Percentiles rank a stretch among this genome's conserved stretches.
These are phyloP conservation scores for Holacanthus passer DNA, from an alignment of 2,113 vertebrate species.

Conservation along the genomic window DNA sequence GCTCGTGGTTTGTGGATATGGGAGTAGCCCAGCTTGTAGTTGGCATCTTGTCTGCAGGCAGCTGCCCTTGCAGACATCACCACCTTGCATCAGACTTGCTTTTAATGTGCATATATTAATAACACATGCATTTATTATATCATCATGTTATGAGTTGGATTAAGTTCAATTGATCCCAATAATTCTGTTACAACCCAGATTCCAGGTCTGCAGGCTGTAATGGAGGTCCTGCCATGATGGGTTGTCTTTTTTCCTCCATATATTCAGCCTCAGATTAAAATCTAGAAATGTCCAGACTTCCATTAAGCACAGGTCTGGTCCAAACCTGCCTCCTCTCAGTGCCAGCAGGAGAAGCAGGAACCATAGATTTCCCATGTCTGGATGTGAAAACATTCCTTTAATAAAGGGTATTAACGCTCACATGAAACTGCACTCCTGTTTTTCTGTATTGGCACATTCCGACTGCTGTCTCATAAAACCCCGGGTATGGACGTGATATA, in stretches of 20 bases:
- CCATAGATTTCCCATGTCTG: conserved; percentile 23
- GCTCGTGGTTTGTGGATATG: conserved; percentile 15
- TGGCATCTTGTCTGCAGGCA: conserved; percentile 45
- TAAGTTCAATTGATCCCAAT: background rate
- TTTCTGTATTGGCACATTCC: conserved; percentile 37
- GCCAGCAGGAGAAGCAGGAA: conserved; percentile 8
- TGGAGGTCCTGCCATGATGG: background rate
- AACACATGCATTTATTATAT: background rate
- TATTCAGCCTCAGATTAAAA: conserved; percentile 27
- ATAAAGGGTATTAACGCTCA: conserved; percentile 30
- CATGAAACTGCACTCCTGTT: background rate
- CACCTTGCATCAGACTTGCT: conserved; percentile 32
- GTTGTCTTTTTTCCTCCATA: background rate
- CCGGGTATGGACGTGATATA: background rate
- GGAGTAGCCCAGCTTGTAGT: conserved; percentile 47
- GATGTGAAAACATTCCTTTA: conserved; percentile 39
- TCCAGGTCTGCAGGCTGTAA: background rate
- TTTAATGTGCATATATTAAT: background rate
- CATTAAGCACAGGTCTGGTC: conserved; percentile 27
- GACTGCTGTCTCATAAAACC: background rate
- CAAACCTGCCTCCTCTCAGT: conserved; percentile 10
- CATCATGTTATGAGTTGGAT: background rate
- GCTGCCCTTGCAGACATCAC: conserved; percentile 34
- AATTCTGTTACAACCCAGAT: background rate
- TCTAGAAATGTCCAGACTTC: conserved; percentile 36